These are phyloP conservation scores for Mythimna ferrago DNA, from an alignment of 2,888 invertebrate species.

Conservation along the genomic window DNA sequence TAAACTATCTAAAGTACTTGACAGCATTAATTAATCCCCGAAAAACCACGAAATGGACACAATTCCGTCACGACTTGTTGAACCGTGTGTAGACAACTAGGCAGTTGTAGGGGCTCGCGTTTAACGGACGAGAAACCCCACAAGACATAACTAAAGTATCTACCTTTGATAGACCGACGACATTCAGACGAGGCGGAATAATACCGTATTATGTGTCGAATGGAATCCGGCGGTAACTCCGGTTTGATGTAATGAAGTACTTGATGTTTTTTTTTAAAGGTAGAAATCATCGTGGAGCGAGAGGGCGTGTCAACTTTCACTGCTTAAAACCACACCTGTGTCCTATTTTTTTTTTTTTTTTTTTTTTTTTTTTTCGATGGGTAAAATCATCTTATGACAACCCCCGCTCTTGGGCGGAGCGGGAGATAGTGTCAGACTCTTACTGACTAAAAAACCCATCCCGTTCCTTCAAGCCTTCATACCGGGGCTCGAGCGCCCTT, in stretches of 20 bases:
- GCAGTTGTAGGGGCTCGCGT: slow-evolving; percentile 60
- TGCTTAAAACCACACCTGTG: no score
- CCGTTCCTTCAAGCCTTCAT: no score
- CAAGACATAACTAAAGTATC: slow-evolving; percentile 24
- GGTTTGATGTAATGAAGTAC: background rate
- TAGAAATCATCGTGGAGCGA: no score
- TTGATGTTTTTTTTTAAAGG: no score
- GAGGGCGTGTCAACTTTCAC: no score
- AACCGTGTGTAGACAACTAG: slow-evolving; percentile 54
- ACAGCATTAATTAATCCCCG: slow-evolving; percentile 46
- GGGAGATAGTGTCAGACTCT: no score
- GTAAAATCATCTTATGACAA: no score
- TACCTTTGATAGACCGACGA: slow-evolving; percentile 57
- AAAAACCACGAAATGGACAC: slow-evolving; percentile 23
- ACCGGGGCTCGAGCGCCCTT: no score
- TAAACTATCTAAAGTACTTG: slow-evolving; percentile 18
- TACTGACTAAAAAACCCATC: no score
- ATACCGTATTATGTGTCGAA: slow-evolving; percentile 29
- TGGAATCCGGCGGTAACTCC: slow-evolving; percentile 21
- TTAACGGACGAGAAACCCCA: slow-evolving; percentile 57
- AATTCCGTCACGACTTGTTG: slow-evolving; percentile 44
- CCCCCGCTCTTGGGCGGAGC: no score
- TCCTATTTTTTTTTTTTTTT: no score
- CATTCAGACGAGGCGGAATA: slow-evolving; percentile 48
- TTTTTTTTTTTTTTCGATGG: no score